Conservation (phyloP, 1,140 invertebrate genomes). For the Gonatopus flavifemur region DNA sequence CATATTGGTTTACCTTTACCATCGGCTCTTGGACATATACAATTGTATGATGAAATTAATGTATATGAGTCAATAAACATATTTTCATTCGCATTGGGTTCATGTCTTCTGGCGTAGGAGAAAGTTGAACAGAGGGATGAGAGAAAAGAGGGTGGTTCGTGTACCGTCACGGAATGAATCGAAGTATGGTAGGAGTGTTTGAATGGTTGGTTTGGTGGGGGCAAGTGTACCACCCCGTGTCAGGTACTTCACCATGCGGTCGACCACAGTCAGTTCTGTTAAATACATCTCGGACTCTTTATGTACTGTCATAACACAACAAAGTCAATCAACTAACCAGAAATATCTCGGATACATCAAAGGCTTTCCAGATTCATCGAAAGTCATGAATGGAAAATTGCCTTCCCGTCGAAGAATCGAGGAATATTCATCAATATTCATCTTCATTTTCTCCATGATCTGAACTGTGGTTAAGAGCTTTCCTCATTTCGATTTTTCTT, state of each 20-base stretch:
- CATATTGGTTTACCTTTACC: too few species aligned
- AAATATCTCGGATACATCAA: constrained; percentile 2
- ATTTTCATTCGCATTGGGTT: too few species aligned
- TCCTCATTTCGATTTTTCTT: too few species aligned
- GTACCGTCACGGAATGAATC: too few species aligned
- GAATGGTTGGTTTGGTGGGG: constrained; percentile 27
- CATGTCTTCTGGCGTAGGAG: too few species aligned
- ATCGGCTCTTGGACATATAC: too few species aligned
- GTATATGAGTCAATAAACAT: too few species aligned
- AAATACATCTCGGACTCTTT: constrained; percentile 41
- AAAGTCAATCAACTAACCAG: not conserved
- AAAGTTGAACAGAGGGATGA: too few species aligned
- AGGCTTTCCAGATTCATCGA: not conserved
- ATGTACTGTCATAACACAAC: constrained; percentile 3
- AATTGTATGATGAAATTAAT: too few species aligned
- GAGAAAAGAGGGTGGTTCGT: too few species aligned
- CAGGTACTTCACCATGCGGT: constrained; percentile 47
- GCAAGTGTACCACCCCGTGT: constrained; percentile 43
- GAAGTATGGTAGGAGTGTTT: not conserved
- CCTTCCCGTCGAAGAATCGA: not conserved
- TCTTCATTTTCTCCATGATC: not conserved
- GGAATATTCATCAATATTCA: not conserved
- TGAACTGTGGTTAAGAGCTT: not conserved
- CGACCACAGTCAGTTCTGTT: constrained; percentile 39
- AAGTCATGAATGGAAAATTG: not conserved